Evolutionary conservation across 1,140 invertebrate genomes (phyloP), one percentile per base, ranked within the genome.

Genomic region (Drosophila hydei): DNA sequence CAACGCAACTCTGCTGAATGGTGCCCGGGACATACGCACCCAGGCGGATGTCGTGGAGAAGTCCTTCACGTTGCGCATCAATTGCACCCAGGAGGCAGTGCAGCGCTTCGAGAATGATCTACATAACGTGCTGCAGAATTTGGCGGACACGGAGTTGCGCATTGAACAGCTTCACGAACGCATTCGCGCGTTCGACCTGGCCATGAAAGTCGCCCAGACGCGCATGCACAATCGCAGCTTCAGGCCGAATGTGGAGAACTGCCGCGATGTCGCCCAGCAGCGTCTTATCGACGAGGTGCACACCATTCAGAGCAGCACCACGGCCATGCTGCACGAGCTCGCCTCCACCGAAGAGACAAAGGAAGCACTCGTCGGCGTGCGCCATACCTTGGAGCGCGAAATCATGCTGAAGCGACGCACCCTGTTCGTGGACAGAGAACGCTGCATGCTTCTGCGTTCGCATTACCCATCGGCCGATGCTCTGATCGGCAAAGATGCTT

Each of bases 201-300:
- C 94, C 3, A 94, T 96, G 93, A 96, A 96, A 89, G 93, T 96
- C 21, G 95, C 95, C 14, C 96, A 97, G 91, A 96, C 96, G 0
- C 93, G 96, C 71, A 92, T 97, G 55, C 93, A 95, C 77, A 95
- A 96, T 76, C 93, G 95, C 64, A 93, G 94, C 38, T 92, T 93
- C 56, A 92, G 94, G 30, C 94, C 95, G 14, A 92, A 94, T 40
- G 94, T 95, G 7, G 96, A 96, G 91, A 95, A 93, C 75, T 96
- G 95, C 59, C 92, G 95, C 47, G 96, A 96, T 87, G 90, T 91
- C 30, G 92, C 95, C 12, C 95, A 96, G 91, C 93, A 94, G 68
- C 94, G 94, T 7, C 92, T 96, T n/a, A 93, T 96, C 36, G 94
- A 96, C 33, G 96, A 96, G 91, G 95, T 95, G 0, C 95, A 94